Percentiles rank a stretch among this genome's conserved stretches.
Evolutionary conservation across 2,797 vertebrate species (phyloP).

Genomic region (Rhadinocentrus ornatus): DNA sequence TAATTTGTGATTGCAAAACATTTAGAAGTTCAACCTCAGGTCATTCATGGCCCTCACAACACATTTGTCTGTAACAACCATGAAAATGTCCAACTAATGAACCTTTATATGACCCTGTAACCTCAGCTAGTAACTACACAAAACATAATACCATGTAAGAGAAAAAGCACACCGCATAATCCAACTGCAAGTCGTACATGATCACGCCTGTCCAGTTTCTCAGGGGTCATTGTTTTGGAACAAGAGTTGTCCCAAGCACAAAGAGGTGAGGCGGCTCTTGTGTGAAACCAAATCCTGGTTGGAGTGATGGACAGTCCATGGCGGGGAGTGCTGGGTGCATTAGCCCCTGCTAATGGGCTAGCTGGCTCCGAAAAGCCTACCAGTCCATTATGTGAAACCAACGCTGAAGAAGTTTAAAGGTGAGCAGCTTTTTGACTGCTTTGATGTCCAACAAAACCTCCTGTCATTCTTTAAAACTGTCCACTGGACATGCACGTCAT

Average conservation of each 20-base stretch:
- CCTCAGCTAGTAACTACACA: constrained; percentile 7
- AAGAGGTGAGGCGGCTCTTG: constrained; percentile 53
- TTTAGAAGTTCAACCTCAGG: not conserved
- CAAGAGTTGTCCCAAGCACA: constrained; percentile 28
- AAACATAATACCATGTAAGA: not conserved
- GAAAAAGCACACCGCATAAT: constrained; percentile 21
- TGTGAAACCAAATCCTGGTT: constrained; percentile 72
- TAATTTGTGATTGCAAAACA: constrained; percentile 2
- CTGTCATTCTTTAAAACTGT: constrained; percentile 12
- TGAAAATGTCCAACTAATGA: not conserved
- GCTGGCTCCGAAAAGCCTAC: constrained; percentile 70
- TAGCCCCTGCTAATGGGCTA: constrained; percentile 75
- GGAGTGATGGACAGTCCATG: constrained; percentile 69
- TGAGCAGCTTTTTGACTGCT: constrained; percentile 50
- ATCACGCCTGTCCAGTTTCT: constrained; percentile 14
- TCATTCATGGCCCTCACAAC: not conserved
- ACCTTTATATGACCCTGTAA: constrained; percentile 17
- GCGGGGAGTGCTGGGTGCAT: constrained; percentile 63
- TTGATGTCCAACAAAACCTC: constrained; percentile 34
- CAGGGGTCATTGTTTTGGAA: constrained; percentile 51
- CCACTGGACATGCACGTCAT: not conserved
- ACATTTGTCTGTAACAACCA: constrained; percentile 6
- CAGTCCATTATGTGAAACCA: constrained; percentile 74
- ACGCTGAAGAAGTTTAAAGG: constrained; percentile 45
- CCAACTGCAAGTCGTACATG: constrained; percentile 7